phyloP scores from a whole-genome alignment of 2,888 invertebrate genomes.

The Agelastica alni region DNA sequence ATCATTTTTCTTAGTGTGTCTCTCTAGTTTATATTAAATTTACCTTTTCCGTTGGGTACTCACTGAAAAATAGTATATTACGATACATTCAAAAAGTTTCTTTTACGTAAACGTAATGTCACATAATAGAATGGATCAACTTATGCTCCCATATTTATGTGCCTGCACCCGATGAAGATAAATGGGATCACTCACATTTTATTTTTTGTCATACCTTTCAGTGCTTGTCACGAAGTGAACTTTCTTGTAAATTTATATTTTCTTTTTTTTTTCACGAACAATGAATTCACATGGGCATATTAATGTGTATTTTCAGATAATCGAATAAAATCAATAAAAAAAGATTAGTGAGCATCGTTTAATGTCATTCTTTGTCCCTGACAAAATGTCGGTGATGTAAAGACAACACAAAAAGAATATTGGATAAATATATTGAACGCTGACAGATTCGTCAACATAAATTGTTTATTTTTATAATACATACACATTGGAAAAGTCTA shows the following conservation, averaged over 20 bases:
- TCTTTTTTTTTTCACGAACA: constrained; percentile 14
- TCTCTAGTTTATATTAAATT: no score
- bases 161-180: constrained; percentile 23
- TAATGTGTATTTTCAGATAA: background rate
- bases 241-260: constrained; percentile 11
- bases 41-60: no score
- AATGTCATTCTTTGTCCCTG: background rate
- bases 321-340: constrained; percentile 1
- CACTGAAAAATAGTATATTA: background rate
- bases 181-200: constrained; percentile 23
- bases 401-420: no score
- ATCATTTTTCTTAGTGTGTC: no score
- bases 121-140: background rate
- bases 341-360: background rate
- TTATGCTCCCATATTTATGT: constrained; percentile 4
- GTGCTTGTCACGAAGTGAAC: constrained; percentile 23
- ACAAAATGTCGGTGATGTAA: background rate
- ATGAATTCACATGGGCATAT: constrained; percentile 12
- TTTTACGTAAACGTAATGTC: background rate
- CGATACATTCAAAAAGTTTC: background rate
- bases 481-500: no score
- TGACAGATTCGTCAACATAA: no score
- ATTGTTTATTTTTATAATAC: no score
- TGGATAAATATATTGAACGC: no score
- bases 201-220: constrained; percentile 21